Evolutionary conservation across 2,797 vertebrate species (phyloP).

Genomic region (Urosaurus nigricauda): DNA sequence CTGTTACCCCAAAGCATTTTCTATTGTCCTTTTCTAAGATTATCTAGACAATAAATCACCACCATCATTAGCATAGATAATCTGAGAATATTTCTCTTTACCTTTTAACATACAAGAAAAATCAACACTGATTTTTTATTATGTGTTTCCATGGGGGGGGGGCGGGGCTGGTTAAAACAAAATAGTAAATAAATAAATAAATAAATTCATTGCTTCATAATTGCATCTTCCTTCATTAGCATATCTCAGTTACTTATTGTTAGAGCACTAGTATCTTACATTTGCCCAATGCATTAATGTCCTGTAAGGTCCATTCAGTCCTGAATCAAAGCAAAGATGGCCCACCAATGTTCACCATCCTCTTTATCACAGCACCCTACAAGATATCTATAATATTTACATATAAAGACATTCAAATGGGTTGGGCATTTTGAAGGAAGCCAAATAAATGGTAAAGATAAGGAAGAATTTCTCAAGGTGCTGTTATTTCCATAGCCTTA

Average conservation of each 20-base stretch:
- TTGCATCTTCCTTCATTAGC: not conserved
- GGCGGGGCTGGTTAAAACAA: not conserved
- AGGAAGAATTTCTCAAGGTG: too few relatives aligned
- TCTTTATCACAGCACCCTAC: not conserved
- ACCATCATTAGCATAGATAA: slow-evolving; percentile 22
- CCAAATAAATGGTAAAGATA: not conserved
- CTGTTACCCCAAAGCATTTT: slow-evolving; percentile 19
- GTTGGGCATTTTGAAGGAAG: not conserved
- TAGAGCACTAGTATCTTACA: too few relatives aligned
- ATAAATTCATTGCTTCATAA: not conserved
- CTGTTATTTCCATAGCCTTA: not conserved
- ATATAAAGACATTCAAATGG: too few relatives aligned
- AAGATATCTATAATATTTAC: not conserved
- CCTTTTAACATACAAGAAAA: not conserved
- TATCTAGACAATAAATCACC: slow-evolving; percentile 5
- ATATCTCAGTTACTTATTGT: not conserved
- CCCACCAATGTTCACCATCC: not conserved
- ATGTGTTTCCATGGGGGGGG: not conserved
- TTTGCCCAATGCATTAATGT: not conserved
- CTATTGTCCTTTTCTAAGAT: slow-evolving; percentile 31
- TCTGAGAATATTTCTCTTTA: not conserved
- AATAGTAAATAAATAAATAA: too few relatives aligned
- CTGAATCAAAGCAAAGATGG: not conserved
- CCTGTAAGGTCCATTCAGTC: not conserved
- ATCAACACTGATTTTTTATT: not conserved